These are phyloP conservation scores for Aethes cnicana DNA, from an alignment of 2,888 invertebrate genomes.

Conservation along the genomic window DNA sequence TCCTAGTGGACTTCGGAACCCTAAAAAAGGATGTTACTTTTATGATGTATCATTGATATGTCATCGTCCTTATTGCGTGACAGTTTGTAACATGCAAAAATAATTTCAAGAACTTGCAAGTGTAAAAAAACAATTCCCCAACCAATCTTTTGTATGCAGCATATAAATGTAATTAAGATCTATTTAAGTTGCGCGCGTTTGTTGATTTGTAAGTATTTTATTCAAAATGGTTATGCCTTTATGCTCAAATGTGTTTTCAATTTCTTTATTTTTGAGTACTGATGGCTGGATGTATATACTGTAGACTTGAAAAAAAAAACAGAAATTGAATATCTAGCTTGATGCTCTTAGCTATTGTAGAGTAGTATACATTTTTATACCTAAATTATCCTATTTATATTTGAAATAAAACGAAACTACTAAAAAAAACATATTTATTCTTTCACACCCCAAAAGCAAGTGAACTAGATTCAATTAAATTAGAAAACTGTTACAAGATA, in stretches of 20 bases:
- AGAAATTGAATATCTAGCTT: too few species aligned
- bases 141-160: neutral
- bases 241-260: conserved; percentile 1
- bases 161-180: neutral
- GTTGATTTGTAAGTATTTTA: conserved; percentile 12
- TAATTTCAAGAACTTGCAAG: too few species aligned
- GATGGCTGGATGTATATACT: neutral
- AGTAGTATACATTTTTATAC: conserved; percentile 12
- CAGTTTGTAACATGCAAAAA: too few species aligned
- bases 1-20: too few species aligned
- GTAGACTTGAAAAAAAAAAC: too few species aligned
- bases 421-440: conserved; percentile 51
- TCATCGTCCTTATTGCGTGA: too few species aligned
- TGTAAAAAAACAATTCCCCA: too few species aligned
- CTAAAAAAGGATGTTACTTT: too few species aligned
- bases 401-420: conserved; percentile 23
- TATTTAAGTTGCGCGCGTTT: neutral
- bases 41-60: too few species aligned
- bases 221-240: neutral
- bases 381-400: conserved; percentile 1
- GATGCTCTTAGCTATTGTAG: too few species aligned
- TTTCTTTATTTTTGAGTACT: neutral
- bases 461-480: conserved; percentile 49
- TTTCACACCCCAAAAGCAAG: conserved; percentile 54
- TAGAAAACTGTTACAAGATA: conserved; percentile 36